These are phyloP conservation scores for Doryteuthis pealeii DNA, from an alignment of 1,140 invertebrate genomes.

Conservation along the genomic window DNA sequence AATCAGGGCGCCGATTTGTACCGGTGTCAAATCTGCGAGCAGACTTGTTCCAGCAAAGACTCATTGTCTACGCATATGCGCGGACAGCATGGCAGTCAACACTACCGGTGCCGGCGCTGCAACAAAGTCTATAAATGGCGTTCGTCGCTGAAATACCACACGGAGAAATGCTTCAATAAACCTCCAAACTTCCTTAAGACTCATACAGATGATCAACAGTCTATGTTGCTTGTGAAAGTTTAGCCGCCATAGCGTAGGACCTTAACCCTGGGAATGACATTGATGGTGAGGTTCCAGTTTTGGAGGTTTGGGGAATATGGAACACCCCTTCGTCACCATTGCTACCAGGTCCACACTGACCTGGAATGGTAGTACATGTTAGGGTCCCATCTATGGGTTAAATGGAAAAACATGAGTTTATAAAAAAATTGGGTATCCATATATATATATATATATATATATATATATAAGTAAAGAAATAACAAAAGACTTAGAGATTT, in stretches of 20 bases:
- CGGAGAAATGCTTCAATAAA: not conserved
- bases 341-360: too few species aligned
- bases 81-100: slow-evolving; percentile 4
- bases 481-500: too few species aligned
- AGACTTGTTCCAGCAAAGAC: not conserved
- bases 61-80: not conserved
- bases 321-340: too few species aligned
- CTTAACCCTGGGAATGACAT: too few species aligned
- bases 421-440: too few species aligned
- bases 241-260: not conserved
- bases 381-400: too few species aligned
- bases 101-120: not conserved
- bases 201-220: not conserved
- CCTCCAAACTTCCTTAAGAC: not conserved
- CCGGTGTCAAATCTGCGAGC: not conserved
- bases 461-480: too few species aligned
- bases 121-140: not conserved
- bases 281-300: too few species aligned
- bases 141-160: not conserved
- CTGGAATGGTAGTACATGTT: too few species aligned
- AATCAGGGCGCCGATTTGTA: not conserved
- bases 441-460: too few species aligned
- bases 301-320: too few species aligned
- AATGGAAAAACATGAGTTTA: too few species aligned
- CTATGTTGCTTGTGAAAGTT: not conserved